These are phyloP conservation scores for Trichechus manatus DNA, from an alignment of 2,113 vertebrate species.

Conservation along the genomic window DNA sequence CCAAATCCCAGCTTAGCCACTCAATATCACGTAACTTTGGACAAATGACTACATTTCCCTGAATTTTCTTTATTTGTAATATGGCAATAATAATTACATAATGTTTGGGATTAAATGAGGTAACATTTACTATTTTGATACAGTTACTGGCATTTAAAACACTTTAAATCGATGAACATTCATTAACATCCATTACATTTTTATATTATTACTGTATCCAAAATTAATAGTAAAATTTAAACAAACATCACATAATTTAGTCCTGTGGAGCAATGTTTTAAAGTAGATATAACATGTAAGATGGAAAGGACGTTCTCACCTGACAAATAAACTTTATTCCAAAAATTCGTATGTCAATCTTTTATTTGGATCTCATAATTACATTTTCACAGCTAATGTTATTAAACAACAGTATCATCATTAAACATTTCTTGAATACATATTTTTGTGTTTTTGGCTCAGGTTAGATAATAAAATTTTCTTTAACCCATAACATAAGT, in stretches of 20 bases:
- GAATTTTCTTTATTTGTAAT: not conserved
- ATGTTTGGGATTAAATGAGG: constrained; percentile 12
- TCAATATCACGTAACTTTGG: not conserved
- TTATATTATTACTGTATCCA: not conserved
- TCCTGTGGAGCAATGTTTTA: not conserved
- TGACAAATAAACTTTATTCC: not conserved
- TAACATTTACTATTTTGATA: not conserved
- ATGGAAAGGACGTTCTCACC: not conserved
- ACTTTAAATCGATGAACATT: not conserved
- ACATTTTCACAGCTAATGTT: not conserved
- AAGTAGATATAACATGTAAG: not conserved
- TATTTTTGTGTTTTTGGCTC: not conserved
- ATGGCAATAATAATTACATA: constrained; percentile 27
- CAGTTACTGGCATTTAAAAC: not conserved
- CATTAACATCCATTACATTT: not conserved
- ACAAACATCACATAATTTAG: not conserved
- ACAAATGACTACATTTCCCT: not conserved
- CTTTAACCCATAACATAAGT: not conserved
- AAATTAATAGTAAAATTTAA: constrained; percentile 34
- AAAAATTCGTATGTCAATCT: not conserved
- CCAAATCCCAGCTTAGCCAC: not conserved
- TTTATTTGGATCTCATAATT: not conserved
- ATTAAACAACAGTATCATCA: not conserved
- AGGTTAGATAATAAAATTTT: not conserved
- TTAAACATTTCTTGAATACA: not conserved